Conservation (phyloP, 2,797 vertebrate genomes). For the Melopsittacus undulatus region DNA sequence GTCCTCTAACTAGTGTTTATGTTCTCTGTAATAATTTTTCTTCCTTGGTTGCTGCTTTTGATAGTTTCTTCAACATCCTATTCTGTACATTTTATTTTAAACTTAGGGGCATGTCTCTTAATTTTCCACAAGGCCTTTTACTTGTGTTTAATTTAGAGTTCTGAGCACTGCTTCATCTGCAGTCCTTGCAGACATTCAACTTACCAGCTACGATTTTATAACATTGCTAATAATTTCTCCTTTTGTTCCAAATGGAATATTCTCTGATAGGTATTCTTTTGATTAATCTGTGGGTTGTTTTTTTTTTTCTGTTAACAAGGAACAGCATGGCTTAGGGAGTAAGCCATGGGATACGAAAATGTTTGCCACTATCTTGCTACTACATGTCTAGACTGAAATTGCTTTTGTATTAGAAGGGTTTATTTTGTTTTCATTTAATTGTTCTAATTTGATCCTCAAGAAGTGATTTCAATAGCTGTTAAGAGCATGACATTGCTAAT, state of each 20-base stretch:
- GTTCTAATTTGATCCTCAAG: neutral
- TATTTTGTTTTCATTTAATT: neutral
- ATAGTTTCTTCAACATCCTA: slow-evolving; percentile 10
- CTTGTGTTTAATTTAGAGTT: neutral
- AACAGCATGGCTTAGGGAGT: neutral
- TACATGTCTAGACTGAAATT: neutral
- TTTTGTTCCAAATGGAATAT: neutral
- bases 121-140: neutral
- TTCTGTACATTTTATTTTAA: slow-evolving; percentile 23
- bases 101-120: neutral
- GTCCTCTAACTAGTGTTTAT: slow-evolving; percentile 49
- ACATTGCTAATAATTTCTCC: neutral
- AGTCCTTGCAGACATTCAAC: neutral
- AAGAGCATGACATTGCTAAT: neutral
- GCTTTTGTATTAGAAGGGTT: neutral
- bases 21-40: slow-evolving; percentile 53
- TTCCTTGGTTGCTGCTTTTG: slow-evolving; percentile 13
- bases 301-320: neutral
- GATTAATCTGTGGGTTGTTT: neutral
- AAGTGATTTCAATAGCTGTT: neutral
- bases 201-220: neutral
- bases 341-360: neutral
- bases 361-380: neutral
- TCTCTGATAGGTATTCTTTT: neutral
- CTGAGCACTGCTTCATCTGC: neutral